Evolutionary conservation across 2,113 vertebrate species (phyloP), one percentile per base, ranked within the genome.

Genomic region (Callipepla californica): DNA sequence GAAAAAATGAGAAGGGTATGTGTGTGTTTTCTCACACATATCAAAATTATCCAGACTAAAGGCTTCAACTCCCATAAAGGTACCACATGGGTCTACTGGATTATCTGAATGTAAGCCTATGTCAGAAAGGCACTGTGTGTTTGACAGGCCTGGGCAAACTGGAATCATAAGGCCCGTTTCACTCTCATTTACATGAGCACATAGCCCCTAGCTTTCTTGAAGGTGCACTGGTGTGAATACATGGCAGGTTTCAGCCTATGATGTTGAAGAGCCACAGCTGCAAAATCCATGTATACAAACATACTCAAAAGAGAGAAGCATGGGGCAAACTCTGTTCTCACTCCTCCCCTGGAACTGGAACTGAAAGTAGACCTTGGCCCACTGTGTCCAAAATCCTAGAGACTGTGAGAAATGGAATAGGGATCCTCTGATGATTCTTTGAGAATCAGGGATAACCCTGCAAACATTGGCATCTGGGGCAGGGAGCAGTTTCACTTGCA

Each of bases 81-180:
- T 95, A 96, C 92, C 89, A 85, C 69, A 66, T 94, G 92, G 93
- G 94, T 96, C 93, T 89, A 87, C 93, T 92, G 91, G 95, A 94
- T 97, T 96, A 95, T 91, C 89, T 94, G 95, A 96, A 97, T 88
- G 90, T 93, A 94, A 87, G 80, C 94, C 91, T 96, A 28, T 51
- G 87, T 96, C 96, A 85, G 94, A 90, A 96, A 94, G 91, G 86
- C 92, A 93, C 93, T 96, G 88, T 74, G 75, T 89, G 91, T 92
- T 94, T 93, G 80, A 73, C 68, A 96, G 96, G 94, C 88, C 96
- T 96, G 92, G 92, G 94, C 88, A 96, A 93, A 96, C 89, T 47
- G 84, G 94, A 96, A 95, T 78, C 77, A 76, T 84, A 75, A 87
- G 92, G 95, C 86, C 77, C 45, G 10, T 88, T 91, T 94, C 69